Evolutionary conservation across 2,113 vertebrate species (phyloP).

Genomic region (Rhinopomastus cyanomelas): DNA sequence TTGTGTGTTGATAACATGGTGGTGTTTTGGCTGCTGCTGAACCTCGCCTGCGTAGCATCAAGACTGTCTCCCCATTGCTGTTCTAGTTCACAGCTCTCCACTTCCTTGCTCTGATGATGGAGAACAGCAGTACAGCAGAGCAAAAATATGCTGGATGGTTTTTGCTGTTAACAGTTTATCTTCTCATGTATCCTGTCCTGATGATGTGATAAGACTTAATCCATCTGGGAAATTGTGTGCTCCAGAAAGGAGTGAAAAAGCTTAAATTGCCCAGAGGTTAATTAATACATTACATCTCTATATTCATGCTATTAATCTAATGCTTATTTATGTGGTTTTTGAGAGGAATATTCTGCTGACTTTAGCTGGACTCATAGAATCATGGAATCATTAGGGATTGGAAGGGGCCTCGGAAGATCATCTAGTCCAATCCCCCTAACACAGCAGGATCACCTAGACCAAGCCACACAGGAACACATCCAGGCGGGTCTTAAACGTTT

Average conservation of each 20-base stretch:
- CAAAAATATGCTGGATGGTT: background rate
- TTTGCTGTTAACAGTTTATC: background rate
- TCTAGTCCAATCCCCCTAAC: no score
- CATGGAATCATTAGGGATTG: no score
- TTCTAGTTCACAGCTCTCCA: background rate
- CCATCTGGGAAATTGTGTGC: background rate
- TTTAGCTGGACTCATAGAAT: background rate
- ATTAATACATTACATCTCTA: background rate
- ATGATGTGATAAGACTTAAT: conserved; percentile 1
- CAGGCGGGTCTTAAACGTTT: no score
- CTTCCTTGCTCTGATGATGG: background rate
- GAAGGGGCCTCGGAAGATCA: no score
- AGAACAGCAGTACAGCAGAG: background rate
- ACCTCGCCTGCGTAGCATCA: background rate
- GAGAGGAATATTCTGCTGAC: background rate
- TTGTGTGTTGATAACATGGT: background rate
- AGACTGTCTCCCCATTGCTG: background rate
- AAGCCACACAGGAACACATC: no score
- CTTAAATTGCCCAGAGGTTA: conserved; percentile 19
- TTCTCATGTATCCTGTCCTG: background rate
- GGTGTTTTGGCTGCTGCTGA: background rate
- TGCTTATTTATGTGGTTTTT: background rate
- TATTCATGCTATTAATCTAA: background rate
- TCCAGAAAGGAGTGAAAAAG: background rate
- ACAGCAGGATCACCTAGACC: no score